Evolutionary conservation across 2,888 invertebrate genomes (phyloP).

Genomic region (Altica lythri): DNA sequence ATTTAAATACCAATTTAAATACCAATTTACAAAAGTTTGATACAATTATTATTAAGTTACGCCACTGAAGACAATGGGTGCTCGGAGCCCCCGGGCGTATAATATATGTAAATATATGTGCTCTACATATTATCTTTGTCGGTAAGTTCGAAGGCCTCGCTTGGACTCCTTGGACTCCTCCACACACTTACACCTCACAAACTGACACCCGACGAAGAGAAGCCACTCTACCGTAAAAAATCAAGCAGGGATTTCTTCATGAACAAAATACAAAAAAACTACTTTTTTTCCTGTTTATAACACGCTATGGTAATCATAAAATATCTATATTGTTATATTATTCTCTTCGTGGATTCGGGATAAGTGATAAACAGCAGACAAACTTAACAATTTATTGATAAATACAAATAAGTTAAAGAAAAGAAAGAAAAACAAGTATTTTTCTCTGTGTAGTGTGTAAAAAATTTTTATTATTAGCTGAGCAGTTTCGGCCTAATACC

Average conservation of each 20-base stretch:
- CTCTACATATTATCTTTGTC: slow-evolving; percentile 57
- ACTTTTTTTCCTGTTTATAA: neutral
- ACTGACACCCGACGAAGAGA: slow-evolving; percentile 35
- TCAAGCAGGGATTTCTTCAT: slow-evolving; percentile 25
- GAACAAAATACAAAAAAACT: slow-evolving; percentile 2
- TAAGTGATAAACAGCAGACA: too few relatives aligned
- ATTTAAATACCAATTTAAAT: too few relatives aligned
- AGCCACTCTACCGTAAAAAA: slow-evolving; percentile 36
- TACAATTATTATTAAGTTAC: too few relatives aligned
- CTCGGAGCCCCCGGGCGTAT: slow-evolving; percentile 44
- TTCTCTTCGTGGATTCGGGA: too few relatives aligned
- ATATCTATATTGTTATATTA: too few relatives aligned
- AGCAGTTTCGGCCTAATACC: too few relatives aligned
- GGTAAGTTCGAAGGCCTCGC: slow-evolving; percentile 50
- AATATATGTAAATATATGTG: slow-evolving; percentile 57
- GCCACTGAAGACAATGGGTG: slow-evolving; percentile 29
- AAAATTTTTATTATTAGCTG: too few relatives aligned
- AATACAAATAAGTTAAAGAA: too few relatives aligned
- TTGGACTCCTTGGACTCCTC: slow-evolving; percentile 37
- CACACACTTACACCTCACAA: slow-evolving; percentile 38
- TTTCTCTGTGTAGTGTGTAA: too few relatives aligned
- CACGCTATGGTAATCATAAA: slow-evolving; percentile 1
- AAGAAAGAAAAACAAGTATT: too few relatives aligned
- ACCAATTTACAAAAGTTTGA: too few relatives aligned
- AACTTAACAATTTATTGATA: too few relatives aligned